Base-by-base conservation (phyloP, 2,113 vertebrate genomes). In the Hoplias malabaricus region DNA sequence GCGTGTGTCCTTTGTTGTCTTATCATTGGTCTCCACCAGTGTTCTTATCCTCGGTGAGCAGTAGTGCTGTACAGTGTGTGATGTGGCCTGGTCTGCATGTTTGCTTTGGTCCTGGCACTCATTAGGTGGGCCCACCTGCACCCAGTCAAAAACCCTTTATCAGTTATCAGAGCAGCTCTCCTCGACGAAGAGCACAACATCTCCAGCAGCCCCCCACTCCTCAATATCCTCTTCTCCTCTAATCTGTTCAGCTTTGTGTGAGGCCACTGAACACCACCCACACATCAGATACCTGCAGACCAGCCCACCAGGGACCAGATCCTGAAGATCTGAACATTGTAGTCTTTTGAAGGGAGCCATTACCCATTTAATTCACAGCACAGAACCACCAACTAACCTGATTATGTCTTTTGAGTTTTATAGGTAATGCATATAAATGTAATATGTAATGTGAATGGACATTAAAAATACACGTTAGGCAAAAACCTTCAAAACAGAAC, bases 51-150 rank as follows among this genome's bases (percentile, higher is more conserved):
- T 76, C 62, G 25, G 78, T 84, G 84, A 83, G 85, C 83, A 87
- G 84, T 79, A 53, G 48, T 21, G n/a, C 5, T 23, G 81, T 83
- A 82, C 81, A 83, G 81, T 89, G 86, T 74, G 79, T 40, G 71
- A n/a, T 50, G 82, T 80, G 65, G 83, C 74, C 71, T 82, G 61
- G 80, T 63, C 69, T 53, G 75, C 54, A 14, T 34, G 69, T 76
- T 69, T 66, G 23, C 59, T 81, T 84, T 57, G 54, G 14, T 68
- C 53, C 38, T 82, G 70, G 82, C 53, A 68, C 84, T 90, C 88
- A 91, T 91, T 90, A 92, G 86, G 84, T 85, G 81, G 72, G 85
- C 82, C 84, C 90, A 91, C 90, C 90, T 91, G 90, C 90, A 90
- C 86, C 78, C 84, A 80, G 88, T 91, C 89, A 91, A 89, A 91